Percentiles rank a stretch among this genome's conserved stretches.
Evolutionary conservation across 2,113 vertebrate genomes (phyloP).

Genomic region (Mixornis gularis): DNA sequence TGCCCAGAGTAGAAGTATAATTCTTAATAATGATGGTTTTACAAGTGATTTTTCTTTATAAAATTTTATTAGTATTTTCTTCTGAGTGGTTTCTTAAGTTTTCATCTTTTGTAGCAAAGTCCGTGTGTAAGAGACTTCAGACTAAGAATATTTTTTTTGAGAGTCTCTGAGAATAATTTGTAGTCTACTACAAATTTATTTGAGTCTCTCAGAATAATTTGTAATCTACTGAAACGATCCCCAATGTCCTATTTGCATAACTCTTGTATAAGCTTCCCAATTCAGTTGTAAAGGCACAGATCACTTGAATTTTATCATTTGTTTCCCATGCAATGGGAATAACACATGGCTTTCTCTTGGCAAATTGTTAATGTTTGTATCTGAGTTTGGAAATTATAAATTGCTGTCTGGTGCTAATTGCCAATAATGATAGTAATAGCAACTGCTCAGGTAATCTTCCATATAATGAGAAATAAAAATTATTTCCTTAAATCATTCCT

Average conservation of each 20-base stretch:
- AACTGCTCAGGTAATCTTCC: neutral
- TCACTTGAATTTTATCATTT: neutral
- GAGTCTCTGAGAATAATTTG: constrained; percentile 10
- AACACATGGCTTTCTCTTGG: neutral
- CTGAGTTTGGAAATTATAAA: constrained; percentile 4
- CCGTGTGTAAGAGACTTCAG: neutral
- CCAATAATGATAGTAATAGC: neutral
- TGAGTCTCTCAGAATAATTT: neutral
- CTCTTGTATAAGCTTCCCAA: neutral
- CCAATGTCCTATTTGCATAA: neutral
- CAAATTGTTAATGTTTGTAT: neutral
- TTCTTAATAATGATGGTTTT: constrained; percentile 21
- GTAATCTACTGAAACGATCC: neutral
- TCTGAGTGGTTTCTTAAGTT: neutral
- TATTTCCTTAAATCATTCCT: neutral
- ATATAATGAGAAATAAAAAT: neutral
- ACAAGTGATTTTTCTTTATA: constrained; percentile 20
- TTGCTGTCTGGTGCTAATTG: constrained; percentile 14
- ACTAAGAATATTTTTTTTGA: neutral
- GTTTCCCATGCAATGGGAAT: neutral
- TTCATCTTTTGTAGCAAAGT: neutral
- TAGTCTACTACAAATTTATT: neutral
- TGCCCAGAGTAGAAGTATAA: neutral
- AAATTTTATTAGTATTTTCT: constrained; percentile 7
- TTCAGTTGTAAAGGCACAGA: constrained; percentile 19